These are phyloP conservation scores for Benitochromis conjunctus DNA, from an alignment of 2,113 vertebrate genomes.

Conservation along the genomic window DNA sequence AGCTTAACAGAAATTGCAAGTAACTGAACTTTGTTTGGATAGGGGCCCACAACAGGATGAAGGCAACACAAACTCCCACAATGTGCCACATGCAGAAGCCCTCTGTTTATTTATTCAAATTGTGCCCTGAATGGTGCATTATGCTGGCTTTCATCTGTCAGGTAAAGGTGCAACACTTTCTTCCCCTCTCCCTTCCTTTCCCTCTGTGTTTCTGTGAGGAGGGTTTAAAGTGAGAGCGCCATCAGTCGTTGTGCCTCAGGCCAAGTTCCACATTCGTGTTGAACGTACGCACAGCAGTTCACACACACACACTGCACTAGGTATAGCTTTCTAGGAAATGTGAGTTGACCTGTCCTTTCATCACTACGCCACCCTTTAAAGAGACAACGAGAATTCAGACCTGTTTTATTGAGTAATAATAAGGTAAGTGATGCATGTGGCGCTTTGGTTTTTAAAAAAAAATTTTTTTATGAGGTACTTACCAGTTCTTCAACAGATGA, in stretches of 20 bases:
- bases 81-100: conserved; percentile 18
- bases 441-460: background rate
- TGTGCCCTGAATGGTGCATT: conserved; percentile 31
- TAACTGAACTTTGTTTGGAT: conserved; percentile 61
- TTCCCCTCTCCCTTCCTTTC: background rate
- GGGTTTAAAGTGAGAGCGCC: background rate
- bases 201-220: conserved; percentile 4
- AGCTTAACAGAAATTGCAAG: conserved; percentile 37
- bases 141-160: conserved; percentile 39
- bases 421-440: background rate
- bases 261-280: conserved; percentile 36
- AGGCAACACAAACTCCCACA: conserved; percentile 27
- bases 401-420: background rate
- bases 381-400: background rate
- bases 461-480: background rate
- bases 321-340: conserved; percentile 55
- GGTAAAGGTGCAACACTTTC: conserved; percentile 35
- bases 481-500: background rate
- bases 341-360: conserved; percentile 32
- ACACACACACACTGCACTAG: conserved; percentile 12
- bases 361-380: background rate
- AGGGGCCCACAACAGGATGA: conserved; percentile 41
- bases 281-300: background rate
- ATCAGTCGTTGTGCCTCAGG: conserved; percentile 37
- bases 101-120: conserved; percentile 52